These are phyloP conservation scores for Tanytarsus gracilentus DNA, from an alignment of 2,888 invertebrate genomes.

Conservation along the genomic window DNA sequence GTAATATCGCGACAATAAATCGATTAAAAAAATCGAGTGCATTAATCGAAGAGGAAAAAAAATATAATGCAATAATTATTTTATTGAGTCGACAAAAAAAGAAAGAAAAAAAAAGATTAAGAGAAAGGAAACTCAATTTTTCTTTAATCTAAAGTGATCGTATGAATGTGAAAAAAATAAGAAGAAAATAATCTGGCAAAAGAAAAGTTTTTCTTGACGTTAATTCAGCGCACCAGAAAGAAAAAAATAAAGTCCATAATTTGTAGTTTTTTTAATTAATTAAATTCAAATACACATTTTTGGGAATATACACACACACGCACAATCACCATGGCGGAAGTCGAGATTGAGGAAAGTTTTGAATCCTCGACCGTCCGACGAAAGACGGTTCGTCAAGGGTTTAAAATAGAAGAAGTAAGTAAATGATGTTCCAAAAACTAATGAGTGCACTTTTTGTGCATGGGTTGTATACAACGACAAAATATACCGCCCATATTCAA, in stretches of 20 bases:
- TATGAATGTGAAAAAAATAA: not conserved
- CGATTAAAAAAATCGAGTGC: too few species aligned
- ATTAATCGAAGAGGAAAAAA: too few species aligned
- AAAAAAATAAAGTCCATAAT: not conserved
- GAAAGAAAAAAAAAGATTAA: not conserved
- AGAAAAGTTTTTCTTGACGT: conserved; percentile 13
- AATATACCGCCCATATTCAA: conserved; percentile 18
- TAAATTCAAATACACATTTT: not conserved
- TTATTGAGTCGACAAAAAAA: not conserved
- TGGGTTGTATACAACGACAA: not conserved
- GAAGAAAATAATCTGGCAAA: conserved; percentile 23
- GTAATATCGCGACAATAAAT: too few species aligned
- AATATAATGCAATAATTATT: conserved; percentile 5
- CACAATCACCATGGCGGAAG: conserved; percentile 24
- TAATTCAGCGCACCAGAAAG: conserved; percentile 9
- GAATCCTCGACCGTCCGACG: conserved; percentile 35
- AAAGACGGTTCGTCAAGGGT: conserved; percentile 40
- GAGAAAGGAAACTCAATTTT: not conserved
- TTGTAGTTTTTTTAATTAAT: not conserved
- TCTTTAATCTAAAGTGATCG: too few species aligned
- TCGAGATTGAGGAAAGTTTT: conserved; percentile 10
- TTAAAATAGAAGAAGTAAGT: conserved; percentile 34
- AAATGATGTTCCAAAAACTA: not conserved
- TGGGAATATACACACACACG: not conserved
- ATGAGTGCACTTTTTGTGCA: not conserved